Percentiles rank a stretch among this genome's conserved stretches.
phyloP scores from a whole-genome alignment of 2,888 invertebrate species.

The Andrena marginata region DNA sequence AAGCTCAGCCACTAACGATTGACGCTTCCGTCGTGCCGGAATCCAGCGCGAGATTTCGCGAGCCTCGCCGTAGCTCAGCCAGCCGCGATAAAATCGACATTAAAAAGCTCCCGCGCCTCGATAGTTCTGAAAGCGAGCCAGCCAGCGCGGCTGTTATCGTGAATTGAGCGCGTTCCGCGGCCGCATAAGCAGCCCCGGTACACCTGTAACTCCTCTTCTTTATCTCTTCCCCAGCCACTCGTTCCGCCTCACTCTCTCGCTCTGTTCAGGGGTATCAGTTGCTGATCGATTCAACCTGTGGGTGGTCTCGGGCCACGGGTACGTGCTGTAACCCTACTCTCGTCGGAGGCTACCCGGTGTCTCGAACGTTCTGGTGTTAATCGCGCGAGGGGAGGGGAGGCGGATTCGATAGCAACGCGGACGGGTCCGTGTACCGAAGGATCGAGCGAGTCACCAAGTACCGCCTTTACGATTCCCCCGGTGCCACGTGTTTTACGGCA shows the following conservation, averaged over 20 bases:
- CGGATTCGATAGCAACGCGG: not conserved
- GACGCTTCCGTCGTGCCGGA: slow-evolving; percentile 42
- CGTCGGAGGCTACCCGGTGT: slow-evolving; percentile 77
- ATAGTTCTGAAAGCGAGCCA: slow-evolving; percentile 47
- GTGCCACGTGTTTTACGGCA: slow-evolving; percentile 58
- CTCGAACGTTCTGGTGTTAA: slow-evolving; percentile 62
- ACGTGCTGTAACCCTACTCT: slow-evolving; percentile 80
- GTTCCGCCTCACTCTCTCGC: slow-evolving; percentile 43
- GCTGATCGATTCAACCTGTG: slow-evolving; percentile 83
- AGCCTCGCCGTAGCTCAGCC: slow-evolving; percentile 74
- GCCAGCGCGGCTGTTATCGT: slow-evolving; percentile 76
- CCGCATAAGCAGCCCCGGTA: slow-evolving; percentile 71
- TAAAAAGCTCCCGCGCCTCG: slow-evolving; percentile 76
- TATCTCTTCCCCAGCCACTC: slow-evolving; percentile 51
- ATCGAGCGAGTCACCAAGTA: slow-evolving; percentile 59
- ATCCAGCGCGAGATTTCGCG: slow-evolving; percentile 57
- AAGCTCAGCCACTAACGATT: not conserved
- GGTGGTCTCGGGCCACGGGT: slow-evolving; percentile 80
- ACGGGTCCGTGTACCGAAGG: not conserved
- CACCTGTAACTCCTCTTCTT: slow-evolving; percentile 80
- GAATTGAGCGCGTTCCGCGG: slow-evolving; percentile 76
- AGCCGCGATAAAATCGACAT: slow-evolving; percentile 77
- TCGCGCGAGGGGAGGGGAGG: slow-evolving; percentile 15
- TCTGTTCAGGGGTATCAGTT: slow-evolving; percentile 78
- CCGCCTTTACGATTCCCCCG: slow-evolving; percentile 48